Conservation (phyloP, 2,888 invertebrate genomes). For the Gastracanthus pulcherrimus region DNA sequence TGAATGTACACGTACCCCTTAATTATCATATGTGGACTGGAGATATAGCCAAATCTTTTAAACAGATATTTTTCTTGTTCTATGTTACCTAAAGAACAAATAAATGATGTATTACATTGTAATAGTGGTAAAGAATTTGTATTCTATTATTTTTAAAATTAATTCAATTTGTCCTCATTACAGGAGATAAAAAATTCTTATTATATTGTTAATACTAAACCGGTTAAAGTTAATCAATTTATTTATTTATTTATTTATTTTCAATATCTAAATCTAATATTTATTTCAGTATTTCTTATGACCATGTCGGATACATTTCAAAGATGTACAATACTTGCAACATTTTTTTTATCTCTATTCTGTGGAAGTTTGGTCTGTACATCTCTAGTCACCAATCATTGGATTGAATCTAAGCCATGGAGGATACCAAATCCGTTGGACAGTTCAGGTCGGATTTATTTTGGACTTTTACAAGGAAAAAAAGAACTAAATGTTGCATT, state of each 20-base stretch:
- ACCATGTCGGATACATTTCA: slow-evolving; percentile 57
- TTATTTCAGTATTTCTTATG: neutral
- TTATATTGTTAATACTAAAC: no score
- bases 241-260: neutral
- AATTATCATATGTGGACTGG: no score
- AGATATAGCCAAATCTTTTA: no score
- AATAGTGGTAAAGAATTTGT: no score
- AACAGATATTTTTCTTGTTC: no score
- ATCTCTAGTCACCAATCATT: slow-evolving; percentile 90
- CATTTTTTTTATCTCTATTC: slow-evolving; percentile 88
- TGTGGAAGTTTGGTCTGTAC: slow-evolving; percentile 89
- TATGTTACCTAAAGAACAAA: no score
- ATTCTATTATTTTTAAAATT: no score
- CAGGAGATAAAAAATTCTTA: no score
- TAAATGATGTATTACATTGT: no score
- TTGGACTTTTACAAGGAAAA: slow-evolving; percentile 92
- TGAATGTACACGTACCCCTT: no score
- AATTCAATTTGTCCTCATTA: no score
- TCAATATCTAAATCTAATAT: neutral
- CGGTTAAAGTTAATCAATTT: no score
- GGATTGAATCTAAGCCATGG: slow-evolving; percentile 88
- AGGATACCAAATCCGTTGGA: slow-evolving; percentile 83
- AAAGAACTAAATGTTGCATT: slow-evolving; percentile 90
- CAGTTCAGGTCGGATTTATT: slow-evolving; percentile 87
- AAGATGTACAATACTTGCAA: slow-evolving; percentile 77